phyloP scores from a whole-genome alignment of 2,888 invertebrate genomes.

The Drosophila neotestacea region DNA sequence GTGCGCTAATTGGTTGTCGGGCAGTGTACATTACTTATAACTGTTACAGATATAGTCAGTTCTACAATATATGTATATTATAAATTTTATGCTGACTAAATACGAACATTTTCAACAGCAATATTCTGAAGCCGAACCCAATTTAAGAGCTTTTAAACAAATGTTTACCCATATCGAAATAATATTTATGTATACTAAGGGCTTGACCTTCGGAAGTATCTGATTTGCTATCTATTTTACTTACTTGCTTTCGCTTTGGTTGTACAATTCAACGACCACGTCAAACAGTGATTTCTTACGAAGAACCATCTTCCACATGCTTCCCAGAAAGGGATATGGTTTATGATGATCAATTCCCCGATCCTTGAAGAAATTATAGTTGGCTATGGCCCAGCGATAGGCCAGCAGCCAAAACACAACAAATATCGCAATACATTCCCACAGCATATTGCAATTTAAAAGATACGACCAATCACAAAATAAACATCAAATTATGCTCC shows the following conservation, averaged over 20 bases:
- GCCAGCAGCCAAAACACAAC: slow-evolving; percentile 41
- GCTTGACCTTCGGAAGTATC: slow-evolving; percentile 1
- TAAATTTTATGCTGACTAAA: too few relatives aligned
- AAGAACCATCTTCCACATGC: slow-evolving; percentile 38
- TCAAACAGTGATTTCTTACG: slow-evolving; percentile 40
- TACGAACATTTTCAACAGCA: too few relatives aligned
- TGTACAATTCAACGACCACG: slow-evolving; percentile 34
- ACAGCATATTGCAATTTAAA: slow-evolving; percentile 29
- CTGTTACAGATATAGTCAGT: too few relatives aligned
- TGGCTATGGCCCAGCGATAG: slow-evolving; percentile 74
- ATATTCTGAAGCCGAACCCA: too few relatives aligned
- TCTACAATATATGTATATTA: too few relatives aligned
- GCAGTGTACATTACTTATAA: too few relatives aligned
- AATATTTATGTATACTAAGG: background rate
- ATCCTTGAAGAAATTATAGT: slow-evolving; percentile 69
- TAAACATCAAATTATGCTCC: background rate
- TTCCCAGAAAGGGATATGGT: slow-evolving; percentile 42
- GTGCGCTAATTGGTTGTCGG: too few relatives aligned
- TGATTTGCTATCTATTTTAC: slow-evolving; percentile 10
- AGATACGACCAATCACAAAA: background rate
- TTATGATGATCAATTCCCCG: slow-evolving; percentile 59
- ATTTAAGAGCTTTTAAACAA: too few relatives aligned
- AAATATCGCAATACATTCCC: slow-evolving; percentile 31
- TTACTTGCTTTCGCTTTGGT: slow-evolving; percentile 32
- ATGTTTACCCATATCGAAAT: too few relatives aligned